Evolutionary conservation across 2,113 vertebrate species (phyloP).

Genomic region (Passer domesticus): DNA sequence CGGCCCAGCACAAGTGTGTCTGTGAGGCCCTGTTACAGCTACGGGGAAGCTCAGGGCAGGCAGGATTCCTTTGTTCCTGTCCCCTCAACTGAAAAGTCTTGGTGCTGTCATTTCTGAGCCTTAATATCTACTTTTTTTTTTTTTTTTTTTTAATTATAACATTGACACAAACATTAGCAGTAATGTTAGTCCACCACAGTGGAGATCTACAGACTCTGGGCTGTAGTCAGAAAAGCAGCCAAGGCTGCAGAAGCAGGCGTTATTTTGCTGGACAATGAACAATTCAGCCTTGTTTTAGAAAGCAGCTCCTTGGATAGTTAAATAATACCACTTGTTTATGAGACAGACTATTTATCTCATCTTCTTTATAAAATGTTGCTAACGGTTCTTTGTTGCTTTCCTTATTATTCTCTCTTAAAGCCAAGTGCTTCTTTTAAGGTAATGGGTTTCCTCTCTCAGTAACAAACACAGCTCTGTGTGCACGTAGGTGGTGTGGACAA

Average conservation of each 20-base stretch:
- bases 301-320: not conserved
- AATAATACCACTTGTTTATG: conserved; percentile 45
- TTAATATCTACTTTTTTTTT: not conserved
- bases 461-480: conserved; percentile 7
- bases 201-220: not conserved
- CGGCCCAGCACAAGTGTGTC: not conserved
- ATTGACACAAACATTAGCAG: not conserved
- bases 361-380: conserved; percentile 43
- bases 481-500: not conserved
- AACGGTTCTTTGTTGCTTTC: not conserved
- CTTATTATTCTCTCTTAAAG: conserved; percentile 27
- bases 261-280: conserved; percentile 22
- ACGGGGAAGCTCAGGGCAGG: not conserved
- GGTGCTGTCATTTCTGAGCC: not conserved
- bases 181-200: not conserved
- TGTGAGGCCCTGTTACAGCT: not conserved
- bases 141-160: too few relatives aligned
- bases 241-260: not conserved
- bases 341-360: conserved; percentile 34
- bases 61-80: conserved; percentile 24
- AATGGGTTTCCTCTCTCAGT: conserved; percentile 18
- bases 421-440: conserved; percentile 45
- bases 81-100: not conserved
- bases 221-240: not conserved
- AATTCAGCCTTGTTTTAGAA: conserved; percentile 51